Evolutionary conservation across 1,140 invertebrate genomes (phyloP), one percentile per base, ranked within the genome.

Genomic region (Cydia fagiglandana): DNA sequence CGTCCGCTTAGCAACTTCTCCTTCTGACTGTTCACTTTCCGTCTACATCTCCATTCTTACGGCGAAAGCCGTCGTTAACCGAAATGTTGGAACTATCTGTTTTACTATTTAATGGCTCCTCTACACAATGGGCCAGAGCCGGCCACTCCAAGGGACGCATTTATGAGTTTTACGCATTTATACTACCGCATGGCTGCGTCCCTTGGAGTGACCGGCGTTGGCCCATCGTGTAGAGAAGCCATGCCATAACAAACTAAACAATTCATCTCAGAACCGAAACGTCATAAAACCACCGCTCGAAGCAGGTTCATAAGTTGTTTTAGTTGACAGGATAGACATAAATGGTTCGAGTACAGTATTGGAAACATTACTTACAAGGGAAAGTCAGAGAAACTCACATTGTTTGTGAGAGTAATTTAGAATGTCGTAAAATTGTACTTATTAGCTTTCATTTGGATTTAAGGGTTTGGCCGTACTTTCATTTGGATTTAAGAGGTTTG

Each of bases 71-170:
- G 15, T 50, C 47, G 47, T 50, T 15, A 50, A 50, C 15, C 47
- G 47, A 50, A 50, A 50, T 50, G 47, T 50, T 50, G 47, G 9
- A 15, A 4, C 47, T 15, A 15, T 50, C 12, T 50, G 47, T 50
- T 50, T 50, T 56, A 56, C 53, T 56, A 56, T 56, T 56, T 5
- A 56, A n/a, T n/a, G n/a, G n/a, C n/a, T n/a, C n/a, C n/a, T n/a
- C n/a, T n/a, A n/a, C n/a, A n/a, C n/a, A n/a, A n/a, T n/a, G n/a
- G n/a, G n/a, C n/a, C n/a, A n/a, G n/a, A n/a, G n/a, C n/a, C n/a
- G n/a, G n/a, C n/a, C n/a, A n/a, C n/a, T n/a, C n/a, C n/a, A n/a
- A n/a, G n/a, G n/a, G n/a, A n/a, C n/a, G n/a, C n/a, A n/a, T n/a
- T n/a, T n/a, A n/a, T n/a, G n/a, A n/a, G n/a, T n/a, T n/a, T n/a